A percentile compares a stretch with the other conserved stretches of the same genome.
These are phyloP conservation scores for Saccopteryx leptura DNA, from an alignment of 2,113 vertebrate genomes.

Conservation along the genomic window DNA sequence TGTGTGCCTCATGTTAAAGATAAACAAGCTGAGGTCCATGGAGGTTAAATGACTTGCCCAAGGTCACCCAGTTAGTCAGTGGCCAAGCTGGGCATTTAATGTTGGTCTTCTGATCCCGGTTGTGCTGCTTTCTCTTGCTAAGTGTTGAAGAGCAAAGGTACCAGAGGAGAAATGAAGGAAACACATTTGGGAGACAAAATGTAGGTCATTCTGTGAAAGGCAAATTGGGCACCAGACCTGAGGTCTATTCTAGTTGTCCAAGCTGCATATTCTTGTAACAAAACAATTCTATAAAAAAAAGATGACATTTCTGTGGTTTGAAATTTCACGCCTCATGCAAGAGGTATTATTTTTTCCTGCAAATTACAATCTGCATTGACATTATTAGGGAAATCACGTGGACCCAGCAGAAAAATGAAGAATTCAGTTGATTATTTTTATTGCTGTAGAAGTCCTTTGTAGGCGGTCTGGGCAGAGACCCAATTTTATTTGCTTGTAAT, in stretches of 20 bases:
- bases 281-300: slow-evolving; percentile 72
- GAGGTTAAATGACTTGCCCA: not conserved
- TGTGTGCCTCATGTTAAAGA: not conserved
- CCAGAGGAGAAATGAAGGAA: not conserved
- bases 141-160: not conserved
- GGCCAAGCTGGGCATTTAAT: not conserved
- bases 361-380: slow-evolving; percentile 76
- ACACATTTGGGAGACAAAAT: not conserved
- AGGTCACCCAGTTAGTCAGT: not conserved
- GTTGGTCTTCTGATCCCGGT: not conserved
- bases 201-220: slow-evolving; percentile 27
- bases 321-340: slow-evolving; percentile 60
- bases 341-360: slow-evolving; percentile 74
- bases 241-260: slow-evolving; percentile 23
- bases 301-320: slow-evolving; percentile 56
- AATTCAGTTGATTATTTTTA: slow-evolving; percentile 77
- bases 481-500: slow-evolving; percentile 79
- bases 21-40: not conserved
- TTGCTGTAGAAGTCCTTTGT: slow-evolving; percentile 76
- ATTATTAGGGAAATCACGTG: slow-evolving; percentile 78
- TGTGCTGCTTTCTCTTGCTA: not conserved
- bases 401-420: slow-evolving; percentile 74
- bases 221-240: not conserved
- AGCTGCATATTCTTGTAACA: slow-evolving; percentile 27
- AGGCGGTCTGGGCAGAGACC: slow-evolving; percentile 76